Conservation (phyloP, 2,888 invertebrate genomes). For the Salticus scenicus region DNA sequence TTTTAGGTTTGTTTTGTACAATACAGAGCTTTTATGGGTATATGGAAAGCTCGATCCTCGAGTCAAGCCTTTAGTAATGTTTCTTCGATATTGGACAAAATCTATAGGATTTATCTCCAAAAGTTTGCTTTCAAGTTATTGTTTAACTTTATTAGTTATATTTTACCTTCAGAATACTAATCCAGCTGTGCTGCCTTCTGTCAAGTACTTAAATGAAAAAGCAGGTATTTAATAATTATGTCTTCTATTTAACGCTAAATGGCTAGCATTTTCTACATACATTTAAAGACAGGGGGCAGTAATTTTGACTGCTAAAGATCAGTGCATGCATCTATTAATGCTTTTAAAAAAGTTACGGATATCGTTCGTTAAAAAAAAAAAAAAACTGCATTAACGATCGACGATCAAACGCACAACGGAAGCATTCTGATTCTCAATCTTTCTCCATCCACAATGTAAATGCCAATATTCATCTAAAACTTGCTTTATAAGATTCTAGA, state of each 20-base stretch:
- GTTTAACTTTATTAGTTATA: constrained; percentile 25
- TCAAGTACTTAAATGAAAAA: background rate
- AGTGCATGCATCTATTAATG: too few species aligned
- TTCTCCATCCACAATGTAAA: too few species aligned
- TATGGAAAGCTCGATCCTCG: constrained; percentile 23
- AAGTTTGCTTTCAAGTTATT: constrained; percentile 22
- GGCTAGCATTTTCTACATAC: too few species aligned
- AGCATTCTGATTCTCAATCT: too few species aligned
- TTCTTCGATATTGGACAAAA: constrained; percentile 42
- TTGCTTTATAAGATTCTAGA: too few species aligned
- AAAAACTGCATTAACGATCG: too few species aligned
- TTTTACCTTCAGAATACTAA: constrained; percentile 36
- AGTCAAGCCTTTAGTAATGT: constrained; percentile 23
- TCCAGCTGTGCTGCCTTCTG: constrained; percentile 39
- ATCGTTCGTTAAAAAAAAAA: too few species aligned
- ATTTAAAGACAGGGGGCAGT: too few species aligned
- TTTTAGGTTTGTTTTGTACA: constrained; percentile 12
- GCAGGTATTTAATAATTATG: constrained; percentile 1
- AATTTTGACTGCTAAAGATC: too few species aligned
- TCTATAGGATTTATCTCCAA: constrained; percentile 10
- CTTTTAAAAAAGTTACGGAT: too few species aligned
- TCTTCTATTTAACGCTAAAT: background rate
- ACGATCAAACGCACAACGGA: too few species aligned
- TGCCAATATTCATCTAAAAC: too few species aligned
- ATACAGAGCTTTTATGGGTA: constrained; percentile 12